Evolutionary conservation across 23 tunicate genomes (phyloP), one percentile per base, ranked within the genome.

Genomic region (Botrylloides violaceus): DNA sequence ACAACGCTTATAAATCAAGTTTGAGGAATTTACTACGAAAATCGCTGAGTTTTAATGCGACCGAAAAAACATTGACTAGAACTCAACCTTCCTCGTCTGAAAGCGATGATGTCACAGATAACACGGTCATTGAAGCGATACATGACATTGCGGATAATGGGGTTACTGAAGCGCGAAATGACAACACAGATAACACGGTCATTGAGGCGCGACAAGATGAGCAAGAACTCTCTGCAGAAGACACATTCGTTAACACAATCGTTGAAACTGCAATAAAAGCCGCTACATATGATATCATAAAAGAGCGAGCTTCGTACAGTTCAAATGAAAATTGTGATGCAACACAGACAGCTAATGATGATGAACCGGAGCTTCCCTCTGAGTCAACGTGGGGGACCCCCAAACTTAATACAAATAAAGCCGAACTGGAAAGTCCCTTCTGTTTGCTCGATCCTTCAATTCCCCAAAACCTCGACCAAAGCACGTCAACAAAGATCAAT

Each of bases 21-120:
- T 55, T 87, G 43, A 81, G 71, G 62, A 87, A 87, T 32, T 68
- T 87, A 5, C 75, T 87, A 3, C 86, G 80, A 35, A 87, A 87
- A 71, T 80, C 95, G 1, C 28, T 76, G 22, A 71, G 43, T 35
- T 48, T 63, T 31, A 64, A 39, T 47, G 32, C 5, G 43, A 77
- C 28, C 35, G 74, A 29, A 30, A 31, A 55, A 49, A 25, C 61
- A 19, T 24, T 25, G n/a, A 33, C 68, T 35, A 37, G 70, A 18
- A 56, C 23, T 3, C 36, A 63, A 31, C 23, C 4, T 9, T 29
- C 70, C 5, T 29, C 37, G 24, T 63, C 70, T 21, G 70, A 63
- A 18, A 63, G 70, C 15, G 70, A 63, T 3, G 70, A 63, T 25
- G 34, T 63, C 4, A 63, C 70, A 3, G 70, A 63, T 22, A 63